These are phyloP conservation scores for Ischnura elegans DNA, from an alignment of 2,888 invertebrate species.

Conservation along the genomic window DNA sequence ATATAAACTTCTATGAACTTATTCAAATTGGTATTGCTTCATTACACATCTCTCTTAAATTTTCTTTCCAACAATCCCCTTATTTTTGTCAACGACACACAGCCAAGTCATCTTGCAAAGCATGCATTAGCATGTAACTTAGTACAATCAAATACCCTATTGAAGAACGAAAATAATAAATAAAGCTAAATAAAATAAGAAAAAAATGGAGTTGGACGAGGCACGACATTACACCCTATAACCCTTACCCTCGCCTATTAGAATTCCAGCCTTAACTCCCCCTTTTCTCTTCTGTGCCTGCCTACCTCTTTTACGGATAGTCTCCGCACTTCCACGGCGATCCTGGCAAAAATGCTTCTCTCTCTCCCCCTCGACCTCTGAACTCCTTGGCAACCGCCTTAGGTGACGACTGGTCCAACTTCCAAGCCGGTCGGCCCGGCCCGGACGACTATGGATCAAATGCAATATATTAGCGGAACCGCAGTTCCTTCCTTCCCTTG, in stretches of 20 bases:
- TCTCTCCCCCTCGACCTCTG: neutral
- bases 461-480: slow-evolving; percentile 55
- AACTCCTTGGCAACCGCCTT: slow-evolving; percentile 21
- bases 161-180: no score
- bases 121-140: no score
- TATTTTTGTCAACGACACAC: no score
- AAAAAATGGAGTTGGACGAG: no score
- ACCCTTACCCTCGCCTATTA: neutral
- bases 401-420: slow-evolving; percentile 44
- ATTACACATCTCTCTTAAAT: no score
- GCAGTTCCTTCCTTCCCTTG: slow-evolving; percentile 34
- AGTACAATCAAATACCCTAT: no score
- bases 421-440: neutral
- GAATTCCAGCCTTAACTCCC: neutral
- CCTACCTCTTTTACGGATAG: neutral
- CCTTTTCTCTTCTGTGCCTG: neutral
- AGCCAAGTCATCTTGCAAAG: no score
- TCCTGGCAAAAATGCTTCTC: neutral
- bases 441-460: neutral
- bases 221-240: no score
- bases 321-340: neutral
- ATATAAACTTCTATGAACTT: no score
- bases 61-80: no score
- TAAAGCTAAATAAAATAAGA: no score
- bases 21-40: no score